Conservation (phyloP, 2,888 invertebrate species). For the Cacoxenus indagator region DNA sequence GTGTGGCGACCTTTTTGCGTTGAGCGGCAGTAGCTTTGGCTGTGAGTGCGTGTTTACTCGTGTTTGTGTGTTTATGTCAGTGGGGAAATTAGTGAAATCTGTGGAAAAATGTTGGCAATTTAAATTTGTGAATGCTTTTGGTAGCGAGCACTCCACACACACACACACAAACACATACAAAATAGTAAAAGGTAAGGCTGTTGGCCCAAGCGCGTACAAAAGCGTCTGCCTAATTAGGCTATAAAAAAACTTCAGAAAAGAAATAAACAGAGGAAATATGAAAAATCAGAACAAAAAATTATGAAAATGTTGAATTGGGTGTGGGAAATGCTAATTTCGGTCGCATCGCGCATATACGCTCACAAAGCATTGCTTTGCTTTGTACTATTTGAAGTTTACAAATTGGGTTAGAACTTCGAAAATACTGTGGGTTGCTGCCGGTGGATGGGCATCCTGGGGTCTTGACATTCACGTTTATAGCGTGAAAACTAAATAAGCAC, state of each 20-base stretch:
- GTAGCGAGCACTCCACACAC: neutral
- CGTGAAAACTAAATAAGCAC: no score
- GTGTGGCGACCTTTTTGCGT: slow-evolving; percentile 16
- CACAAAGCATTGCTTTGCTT: slow-evolving; percentile 31
- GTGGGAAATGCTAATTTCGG: slow-evolving; percentile 13
- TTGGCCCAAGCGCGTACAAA: slow-evolving; percentile 44
- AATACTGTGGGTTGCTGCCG: no score
- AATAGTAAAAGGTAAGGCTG: neutral
- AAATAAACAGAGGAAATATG: no score
- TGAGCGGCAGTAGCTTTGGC: neutral
- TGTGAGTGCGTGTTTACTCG: neutral
- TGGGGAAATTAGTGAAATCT: slow-evolving; percentile 50
- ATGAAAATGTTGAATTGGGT: neutral
- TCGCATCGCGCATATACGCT: neutral
- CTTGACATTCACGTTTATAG: no score
- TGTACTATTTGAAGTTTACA: slow-evolving; percentile 14
- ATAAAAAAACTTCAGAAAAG: neutral
- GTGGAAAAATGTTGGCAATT: slow-evolving; percentile 56
- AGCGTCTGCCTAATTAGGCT: slow-evolving; percentile 32
- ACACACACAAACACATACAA: neutral
- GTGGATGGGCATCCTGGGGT: no score
- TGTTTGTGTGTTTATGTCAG: slow-evolving; percentile 47
- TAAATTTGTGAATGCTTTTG: slow-evolving; percentile 39
- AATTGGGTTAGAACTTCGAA: neutral
- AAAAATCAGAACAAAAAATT: no score